phyloP scores from a whole-genome alignment of 2,888 invertebrate species.

The Cancer borealis region DNA sequence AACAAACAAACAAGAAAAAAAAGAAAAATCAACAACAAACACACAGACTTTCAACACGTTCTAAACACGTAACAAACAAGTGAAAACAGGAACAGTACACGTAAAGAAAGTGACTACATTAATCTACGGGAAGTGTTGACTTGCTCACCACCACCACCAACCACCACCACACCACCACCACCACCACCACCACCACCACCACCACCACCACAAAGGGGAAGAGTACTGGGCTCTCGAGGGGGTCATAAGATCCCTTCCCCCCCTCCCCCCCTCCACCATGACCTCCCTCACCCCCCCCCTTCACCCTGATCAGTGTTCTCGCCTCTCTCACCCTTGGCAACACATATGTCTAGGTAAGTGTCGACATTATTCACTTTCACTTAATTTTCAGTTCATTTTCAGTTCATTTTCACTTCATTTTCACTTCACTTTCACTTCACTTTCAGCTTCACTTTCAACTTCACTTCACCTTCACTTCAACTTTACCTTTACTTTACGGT shows the following conservation, averaged over 20 bases:
- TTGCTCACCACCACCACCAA: not conserved
- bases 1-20: not conserved
- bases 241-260: not conserved
- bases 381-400: not conserved
- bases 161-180: constrained; percentile 1
- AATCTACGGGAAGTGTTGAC: not conserved
- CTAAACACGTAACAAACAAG: not conserved
- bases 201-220: not conserved
- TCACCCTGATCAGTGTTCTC: not conserved
- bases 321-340: not conserved
- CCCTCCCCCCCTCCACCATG: not conserved
- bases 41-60: not conserved
- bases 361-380: not conserved
- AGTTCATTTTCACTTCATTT: too few relatives aligned
- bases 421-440: too few relatives aligned
- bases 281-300: not conserved
- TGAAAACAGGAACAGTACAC: too few relatives aligned
- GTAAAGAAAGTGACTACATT: too few relatives aligned
- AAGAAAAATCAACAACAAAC: not conserved
- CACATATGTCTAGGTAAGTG: not conserved
- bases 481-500: too few relatives aligned
- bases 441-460: too few relatives aligned
- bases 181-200: not conserved
- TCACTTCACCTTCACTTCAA: too few relatives aligned
- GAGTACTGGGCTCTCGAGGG: not conserved